phyloP scores from a whole-genome alignment of 2,113 vertebrate genomes.

The Speoplatyrhinus poulsoni region DNA sequence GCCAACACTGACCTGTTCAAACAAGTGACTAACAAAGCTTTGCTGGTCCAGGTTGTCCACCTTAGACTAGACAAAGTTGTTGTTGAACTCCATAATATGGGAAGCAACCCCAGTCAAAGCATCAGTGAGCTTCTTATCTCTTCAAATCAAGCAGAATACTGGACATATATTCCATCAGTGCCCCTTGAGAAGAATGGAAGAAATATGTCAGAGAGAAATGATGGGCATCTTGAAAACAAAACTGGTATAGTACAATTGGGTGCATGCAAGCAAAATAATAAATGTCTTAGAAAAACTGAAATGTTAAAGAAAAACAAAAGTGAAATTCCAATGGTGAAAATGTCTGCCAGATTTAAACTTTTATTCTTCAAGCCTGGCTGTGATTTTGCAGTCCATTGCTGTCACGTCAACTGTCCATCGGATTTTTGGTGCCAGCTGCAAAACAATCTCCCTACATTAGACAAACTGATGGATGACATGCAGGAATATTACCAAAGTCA shows the following conservation, averaged over 20 bases:
- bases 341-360: slow-evolving; percentile 53
- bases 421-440: slow-evolving; percentile 87
- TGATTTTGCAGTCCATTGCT: slow-evolving; percentile 78
- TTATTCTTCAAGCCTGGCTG: slow-evolving; percentile 77
- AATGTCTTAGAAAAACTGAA: background rate
- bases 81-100: slow-evolving; percentile 73
- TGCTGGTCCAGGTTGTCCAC: slow-evolving; percentile 76
- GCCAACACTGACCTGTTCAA: slow-evolving; percentile 79
- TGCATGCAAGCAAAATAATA: background rate
- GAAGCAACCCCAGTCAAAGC: slow-evolving; percentile 53
- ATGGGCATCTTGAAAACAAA: background rate
- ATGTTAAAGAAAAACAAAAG: background rate
- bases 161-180: slow-evolving; percentile 48
- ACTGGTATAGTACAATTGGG: background rate
- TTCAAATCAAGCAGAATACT: slow-evolving; percentile 76
- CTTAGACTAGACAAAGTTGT: slow-evolving; percentile 72
- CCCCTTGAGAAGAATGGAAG: background rate
- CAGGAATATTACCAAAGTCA: slow-evolving; percentile 78
- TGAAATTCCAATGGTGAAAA: background rate
- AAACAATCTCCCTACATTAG: slow-evolving; percentile 68
- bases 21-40: slow-evolving; percentile 71
- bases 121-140: slow-evolving; percentile 72
- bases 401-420: slow-evolving; percentile 72
- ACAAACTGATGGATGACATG: slow-evolving; percentile 80
- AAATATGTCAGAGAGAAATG: background rate